Base-by-base conservation (phyloP, 2,113 vertebrate genomes). In the Scopus umbretta region DNA sequence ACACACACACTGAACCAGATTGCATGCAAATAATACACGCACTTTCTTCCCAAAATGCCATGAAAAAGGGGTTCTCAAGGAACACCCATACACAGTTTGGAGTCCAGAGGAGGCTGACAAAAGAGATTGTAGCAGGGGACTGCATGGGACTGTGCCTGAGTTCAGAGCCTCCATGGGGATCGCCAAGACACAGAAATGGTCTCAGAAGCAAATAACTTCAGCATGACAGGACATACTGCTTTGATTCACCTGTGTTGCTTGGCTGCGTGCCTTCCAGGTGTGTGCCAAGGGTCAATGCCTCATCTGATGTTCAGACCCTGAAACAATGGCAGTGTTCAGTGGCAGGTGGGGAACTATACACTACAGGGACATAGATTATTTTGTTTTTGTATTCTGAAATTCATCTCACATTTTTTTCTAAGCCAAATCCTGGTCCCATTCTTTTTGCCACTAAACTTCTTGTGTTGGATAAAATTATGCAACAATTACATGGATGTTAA, bases 401-500 rank as follows among this genome's bases (percentile, higher is more conserved):
- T 81, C 20, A 12, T 43, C 20, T 78, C 9, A 14, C 17, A 4
- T 13, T 52, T 21, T 91, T 76, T 80, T 4, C 36, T 73, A n/a
- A 26, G 18, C 16, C 65, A 89, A 43, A 53, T 61, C 21, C 10
- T 17, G 2, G 10, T 34, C 18, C 10, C 9, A 21, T 40, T 50
- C 3, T 80, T 19, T 63, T 67, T 76, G 29, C 7, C 18, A 53
- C 23, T 34, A 9, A 47, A 55, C 87, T 80, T 76, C 26, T 55
- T 12, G 4, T n/a, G 13, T 61, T 80, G 55, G 17, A 9, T 61
- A 89, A 70, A 13, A 61, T 93, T 80, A 53, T 1, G 0, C 32
- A 68, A 55, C 29, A 34, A 29, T 59, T 59, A 30, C 18, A 83
- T 1, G 8, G 38, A 45, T 0, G 0, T 58, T 67, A 74, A 56